Conservation (phyloP, 2,888 invertebrate species). For the Patella ulyssiponensis region DNA sequence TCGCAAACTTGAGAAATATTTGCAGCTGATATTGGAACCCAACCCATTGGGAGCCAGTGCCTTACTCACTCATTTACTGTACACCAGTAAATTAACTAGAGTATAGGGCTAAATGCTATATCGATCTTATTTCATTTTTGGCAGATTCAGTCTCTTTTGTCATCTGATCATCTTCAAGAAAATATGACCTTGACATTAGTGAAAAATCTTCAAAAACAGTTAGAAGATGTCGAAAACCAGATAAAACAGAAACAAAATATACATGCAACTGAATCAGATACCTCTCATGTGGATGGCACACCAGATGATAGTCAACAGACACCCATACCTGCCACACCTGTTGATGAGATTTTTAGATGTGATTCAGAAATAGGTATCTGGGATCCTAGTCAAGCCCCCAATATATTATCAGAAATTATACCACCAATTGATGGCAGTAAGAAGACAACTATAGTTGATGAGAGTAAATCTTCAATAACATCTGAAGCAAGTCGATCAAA, state of each 20-base stretch:
- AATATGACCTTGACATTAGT: conserved; percentile 50
- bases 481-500: background rate
- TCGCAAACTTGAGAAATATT: too few species aligned
- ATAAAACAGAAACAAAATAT: conserved; percentile 34
- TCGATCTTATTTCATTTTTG: background rate
- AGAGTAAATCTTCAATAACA: background rate
- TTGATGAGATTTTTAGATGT: background rate
- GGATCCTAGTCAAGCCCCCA: background rate
- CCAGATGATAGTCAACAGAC: background rate
- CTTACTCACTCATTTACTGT: too few species aligned
- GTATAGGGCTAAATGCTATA: too few species aligned
- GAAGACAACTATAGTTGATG: background rate
- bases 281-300: background rate
- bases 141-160: conserved; percentile 47
- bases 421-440: background rate
- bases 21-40: too few species aligned
- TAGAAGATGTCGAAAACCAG: conserved; percentile 50
- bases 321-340: background rate
- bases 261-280: background rate
- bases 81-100: too few species aligned
- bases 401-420: background rate
- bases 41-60: too few species aligned
- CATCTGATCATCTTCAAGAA: conserved; percentile 27
- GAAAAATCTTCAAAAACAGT: conserved; percentile 53
- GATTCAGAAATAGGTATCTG: background rate